A percentile compares a stretch with the other conserved stretches of the same genome.
Conservation (phyloP, 2,797 vertebrate genomes). For the Rhadinocentrus ornatus region DNA sequence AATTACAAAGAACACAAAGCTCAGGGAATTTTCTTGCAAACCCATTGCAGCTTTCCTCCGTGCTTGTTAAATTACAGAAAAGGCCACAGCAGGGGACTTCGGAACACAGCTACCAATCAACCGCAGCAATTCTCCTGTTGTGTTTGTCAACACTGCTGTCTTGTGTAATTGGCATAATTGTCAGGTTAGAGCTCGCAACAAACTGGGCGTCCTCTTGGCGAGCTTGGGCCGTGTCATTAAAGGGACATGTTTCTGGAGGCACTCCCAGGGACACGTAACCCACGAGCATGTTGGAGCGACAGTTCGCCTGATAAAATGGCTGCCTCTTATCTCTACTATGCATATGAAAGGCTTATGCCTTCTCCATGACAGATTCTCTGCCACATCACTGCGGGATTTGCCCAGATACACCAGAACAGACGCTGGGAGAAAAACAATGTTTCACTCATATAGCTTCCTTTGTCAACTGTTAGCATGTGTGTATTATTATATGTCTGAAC, state of each 20-base stretch:
- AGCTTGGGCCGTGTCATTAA: slow-evolving; percentile 76
- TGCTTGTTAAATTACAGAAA: slow-evolving; percentile 81
- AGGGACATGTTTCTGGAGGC: slow-evolving; percentile 79
- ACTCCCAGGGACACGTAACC: slow-evolving; percentile 72
- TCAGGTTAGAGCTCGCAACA: slow-evolving; percentile 77
- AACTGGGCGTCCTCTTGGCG: slow-evolving; percentile 73
- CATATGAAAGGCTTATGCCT: slow-evolving; percentile 87
- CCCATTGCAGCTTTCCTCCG: slow-evolving; percentile 67
- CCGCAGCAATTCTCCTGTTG: slow-evolving; percentile 68
- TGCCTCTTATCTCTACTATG: slow-evolving; percentile 85
- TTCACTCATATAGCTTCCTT: slow-evolving; percentile 74
- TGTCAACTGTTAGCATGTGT: slow-evolving; percentile 57
- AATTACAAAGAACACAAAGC: slow-evolving; percentile 63
- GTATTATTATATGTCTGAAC: neutral
- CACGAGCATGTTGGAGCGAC: slow-evolving; percentile 72
- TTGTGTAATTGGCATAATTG: slow-evolving; percentile 81
- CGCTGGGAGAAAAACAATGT: slow-evolving; percentile 75
- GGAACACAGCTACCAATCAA: slow-evolving; percentile 67
- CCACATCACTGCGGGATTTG: slow-evolving; percentile 82
- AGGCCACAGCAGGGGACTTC: slow-evolving; percentile 73
- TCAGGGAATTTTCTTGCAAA: slow-evolving; percentile 70
- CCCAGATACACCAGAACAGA: slow-evolving; percentile 78
- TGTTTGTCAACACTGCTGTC: slow-evolving; percentile 82
- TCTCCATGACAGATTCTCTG: slow-evolving; percentile 83
- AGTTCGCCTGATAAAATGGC: slow-evolving; percentile 85